Evolutionary conservation across 2,113 vertebrate genomes (phyloP), one percentile per base, ranked within the genome.

Genomic region (Coregonus clupeaformis): DNA sequence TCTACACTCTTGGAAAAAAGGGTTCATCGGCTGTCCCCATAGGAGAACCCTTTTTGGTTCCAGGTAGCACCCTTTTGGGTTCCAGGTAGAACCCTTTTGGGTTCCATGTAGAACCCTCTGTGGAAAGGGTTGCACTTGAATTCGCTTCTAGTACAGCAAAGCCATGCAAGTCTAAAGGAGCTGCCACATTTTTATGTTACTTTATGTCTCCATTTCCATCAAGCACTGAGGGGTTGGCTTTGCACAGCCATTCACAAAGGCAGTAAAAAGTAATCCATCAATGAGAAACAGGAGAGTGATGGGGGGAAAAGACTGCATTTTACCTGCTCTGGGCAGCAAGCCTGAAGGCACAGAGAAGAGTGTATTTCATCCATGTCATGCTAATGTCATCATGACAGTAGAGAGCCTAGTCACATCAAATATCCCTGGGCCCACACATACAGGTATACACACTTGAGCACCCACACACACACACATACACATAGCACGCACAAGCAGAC

Each of bases 131-230:
- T n/a, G n/a, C 6, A 22, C 57, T n/a, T 22, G 57, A 9, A 64
- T 32, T 42, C 16, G 59, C 77, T 52, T 71, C 27, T 9, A 25
- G 1, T 27, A 13, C 74, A 52, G 36, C 70, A 47, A 47, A 69
- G 67, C 22, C 25, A 5, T 22, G 24, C 30, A 68, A 22, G 59
- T 69, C 65, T 62, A 16, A 67, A 1, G 3, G 42, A 13, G 13
- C 65, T 63, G 67, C 63, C 69, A 72, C 67, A 79, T 49, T 1
- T 60, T 22, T 52, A 73, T 64, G 69, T 63, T 68, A 47, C 42
- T 32, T 78, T 72, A 78, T 69, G 29, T 68, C 45, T 73, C 62
- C 3, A 22, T 77, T 64, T 75, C 16, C 64, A 64, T 73, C 52
- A 45, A 29, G 72, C 63, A 47, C 52, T 55, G 27, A 36, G 55